phyloP scores from a whole-genome alignment of 2,797 vertebrate species.

The Etheostoma nigrum region DNA sequence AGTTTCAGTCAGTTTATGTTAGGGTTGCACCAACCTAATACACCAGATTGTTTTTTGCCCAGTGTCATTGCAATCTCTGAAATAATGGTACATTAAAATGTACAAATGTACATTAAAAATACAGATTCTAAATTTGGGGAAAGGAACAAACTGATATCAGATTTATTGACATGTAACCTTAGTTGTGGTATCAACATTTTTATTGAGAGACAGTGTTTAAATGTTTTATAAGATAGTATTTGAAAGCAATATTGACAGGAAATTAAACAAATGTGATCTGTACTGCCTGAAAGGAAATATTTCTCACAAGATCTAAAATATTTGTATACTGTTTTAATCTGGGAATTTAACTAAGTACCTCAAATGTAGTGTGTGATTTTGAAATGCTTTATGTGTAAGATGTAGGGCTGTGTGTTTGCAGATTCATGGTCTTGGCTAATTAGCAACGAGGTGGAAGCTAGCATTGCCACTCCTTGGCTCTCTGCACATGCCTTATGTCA shows the following conservation, averaged over 20 bases:
- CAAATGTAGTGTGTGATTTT: no score
- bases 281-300: not conserved
- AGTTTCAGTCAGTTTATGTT: slow-evolving; percentile 12
- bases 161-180: not conserved
- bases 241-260: not conserved
- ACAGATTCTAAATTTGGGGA: not conserved
- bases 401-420: not conserved
- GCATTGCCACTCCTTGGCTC: slow-evolving; percentile 34
- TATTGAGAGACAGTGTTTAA: not conserved
- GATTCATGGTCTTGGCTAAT: not conserved
- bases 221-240: not conserved
- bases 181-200: not conserved
- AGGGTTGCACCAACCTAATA: not conserved
- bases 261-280: not conserved
- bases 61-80: not conserved
- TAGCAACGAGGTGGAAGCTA: not conserved
- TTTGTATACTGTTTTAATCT: not conserved
- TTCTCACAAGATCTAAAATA: not conserved
- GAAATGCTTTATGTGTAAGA: no score
- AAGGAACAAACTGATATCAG: not conserved
- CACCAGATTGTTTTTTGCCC: not conserved
- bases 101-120: not conserved
- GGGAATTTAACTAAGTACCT: not conserved
- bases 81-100: not conserved
- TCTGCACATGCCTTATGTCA: slow-evolving; percentile 25